phyloP scores from a whole-genome alignment of 2,888 invertebrate genomes.

The Caenorhabditis sp. region DNA sequence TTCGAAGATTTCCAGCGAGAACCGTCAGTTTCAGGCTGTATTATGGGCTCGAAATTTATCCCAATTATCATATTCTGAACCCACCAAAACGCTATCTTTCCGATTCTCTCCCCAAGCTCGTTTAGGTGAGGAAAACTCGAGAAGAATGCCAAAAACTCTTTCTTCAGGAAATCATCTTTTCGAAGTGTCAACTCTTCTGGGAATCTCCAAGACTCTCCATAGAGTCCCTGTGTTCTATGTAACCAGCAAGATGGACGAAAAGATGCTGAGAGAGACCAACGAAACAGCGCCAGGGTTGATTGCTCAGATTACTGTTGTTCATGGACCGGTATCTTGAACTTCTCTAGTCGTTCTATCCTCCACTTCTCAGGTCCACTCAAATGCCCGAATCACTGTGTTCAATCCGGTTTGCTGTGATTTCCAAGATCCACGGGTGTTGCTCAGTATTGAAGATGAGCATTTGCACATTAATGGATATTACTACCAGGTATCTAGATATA shows the following conservation, averaged over 20 bases:
- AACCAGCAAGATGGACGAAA: background rate
- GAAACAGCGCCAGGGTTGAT: background rate
- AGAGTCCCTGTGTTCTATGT: background rate
- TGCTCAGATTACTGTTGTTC: background rate
- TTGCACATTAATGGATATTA: background rate
- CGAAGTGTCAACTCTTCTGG: conserved; percentile 4
- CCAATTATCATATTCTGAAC: too few species aligned
- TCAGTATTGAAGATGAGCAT: background rate
- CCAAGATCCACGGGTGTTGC: background rate
- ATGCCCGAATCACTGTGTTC: conserved; percentile 3
- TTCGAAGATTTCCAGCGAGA: too few species aligned
- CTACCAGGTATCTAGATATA: too few species aligned
- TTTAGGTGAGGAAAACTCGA: background rate
- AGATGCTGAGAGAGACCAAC: background rate
- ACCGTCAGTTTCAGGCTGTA: too few species aligned
- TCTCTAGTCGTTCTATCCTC: too few species aligned
- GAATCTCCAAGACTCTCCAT: background rate
- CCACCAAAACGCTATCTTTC: background rate
- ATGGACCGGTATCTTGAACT: background rate
- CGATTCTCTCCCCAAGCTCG: background rate
- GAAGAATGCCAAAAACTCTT: too few species aligned
- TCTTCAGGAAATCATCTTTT: conserved; percentile 12
- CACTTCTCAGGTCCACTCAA: too few species aligned
- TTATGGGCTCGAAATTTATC: too few species aligned
- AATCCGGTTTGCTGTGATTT: background rate